phyloP scores from a whole-genome alignment of 2,797 vertebrate species.

The Alauda arvensis region DNA sequence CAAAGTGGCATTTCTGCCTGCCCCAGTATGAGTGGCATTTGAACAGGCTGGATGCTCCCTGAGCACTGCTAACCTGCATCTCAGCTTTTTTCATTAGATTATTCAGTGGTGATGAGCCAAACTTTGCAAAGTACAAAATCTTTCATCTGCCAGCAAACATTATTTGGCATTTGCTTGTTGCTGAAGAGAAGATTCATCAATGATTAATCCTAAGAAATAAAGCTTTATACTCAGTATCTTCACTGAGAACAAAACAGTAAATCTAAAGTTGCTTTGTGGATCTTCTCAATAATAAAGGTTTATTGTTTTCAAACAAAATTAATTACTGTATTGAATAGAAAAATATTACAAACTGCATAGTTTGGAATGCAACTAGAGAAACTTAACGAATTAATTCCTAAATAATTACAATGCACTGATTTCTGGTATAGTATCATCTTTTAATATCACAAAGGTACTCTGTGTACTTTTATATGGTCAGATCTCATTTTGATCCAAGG shows the following conservation, averaged over 20 bases:
- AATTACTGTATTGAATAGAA: background rate
- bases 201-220: background rate
- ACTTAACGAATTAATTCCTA: background rate
- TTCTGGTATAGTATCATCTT: background rate
- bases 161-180: background rate
- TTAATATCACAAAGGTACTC: background rate
- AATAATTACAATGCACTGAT: background rate
- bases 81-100: background rate
- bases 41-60: background rate
- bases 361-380: background rate
- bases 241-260: conserved; percentile 1
- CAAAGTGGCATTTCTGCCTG: background rate
- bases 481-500: conserved; percentile 8
- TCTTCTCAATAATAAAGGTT: background rate
- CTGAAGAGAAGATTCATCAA: background rate
- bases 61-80: background rate
- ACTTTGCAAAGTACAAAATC: background rate
- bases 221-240: background rate
- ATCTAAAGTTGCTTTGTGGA: background rate
- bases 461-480: conserved; percentile 8
- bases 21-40: background rate
- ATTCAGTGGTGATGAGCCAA: background rate
- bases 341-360: background rate
- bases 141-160: background rate
- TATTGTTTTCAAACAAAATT: background rate